Evolutionary conservation across 2,113 vertebrate genomes (phyloP).

Genomic region (Zosterops hypoxanthus): DNA sequence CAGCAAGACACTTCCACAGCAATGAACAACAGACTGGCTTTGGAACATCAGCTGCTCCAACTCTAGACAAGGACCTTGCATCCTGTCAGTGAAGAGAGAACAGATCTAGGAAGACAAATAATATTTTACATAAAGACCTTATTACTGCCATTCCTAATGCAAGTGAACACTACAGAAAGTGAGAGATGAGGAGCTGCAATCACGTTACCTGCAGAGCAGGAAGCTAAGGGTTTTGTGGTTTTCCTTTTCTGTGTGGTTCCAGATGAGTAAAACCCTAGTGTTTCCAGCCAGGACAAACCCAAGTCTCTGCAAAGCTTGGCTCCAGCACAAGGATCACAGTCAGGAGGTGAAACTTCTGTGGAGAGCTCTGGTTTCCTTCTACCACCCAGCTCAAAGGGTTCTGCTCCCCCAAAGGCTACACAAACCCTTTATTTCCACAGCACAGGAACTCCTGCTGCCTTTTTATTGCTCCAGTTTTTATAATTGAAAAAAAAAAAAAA

Average conservation of each 20-base stretch:
- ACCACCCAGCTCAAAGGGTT: background rate
- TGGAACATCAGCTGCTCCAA: background rate
- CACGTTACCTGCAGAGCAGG: background rate
- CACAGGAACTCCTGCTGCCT: background rate
- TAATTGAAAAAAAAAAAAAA: background rate
- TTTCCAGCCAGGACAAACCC: background rate
- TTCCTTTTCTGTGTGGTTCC: background rate
- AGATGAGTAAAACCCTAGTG: background rate
- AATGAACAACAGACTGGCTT: background rate
- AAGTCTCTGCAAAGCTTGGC: background rate
- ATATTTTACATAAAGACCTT: background rate
- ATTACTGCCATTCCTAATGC: background rate
- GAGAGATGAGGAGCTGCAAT: background rate
- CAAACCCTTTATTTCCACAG: background rate
- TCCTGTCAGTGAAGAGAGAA: background rate
- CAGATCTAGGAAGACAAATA: background rate
- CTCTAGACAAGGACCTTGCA: background rate
- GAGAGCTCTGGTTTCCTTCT: background rate
- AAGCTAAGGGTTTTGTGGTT: conserved; percentile 16
- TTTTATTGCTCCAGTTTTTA: background rate
- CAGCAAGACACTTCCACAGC: background rate
- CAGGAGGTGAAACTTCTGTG: background rate
- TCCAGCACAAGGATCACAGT: background rate
- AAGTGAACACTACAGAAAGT: background rate
- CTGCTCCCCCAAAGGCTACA: background rate